Evolutionary conservation across 2,113 vertebrate genomes (phyloP).

Genomic region (Lucifuga dentata): DNA sequence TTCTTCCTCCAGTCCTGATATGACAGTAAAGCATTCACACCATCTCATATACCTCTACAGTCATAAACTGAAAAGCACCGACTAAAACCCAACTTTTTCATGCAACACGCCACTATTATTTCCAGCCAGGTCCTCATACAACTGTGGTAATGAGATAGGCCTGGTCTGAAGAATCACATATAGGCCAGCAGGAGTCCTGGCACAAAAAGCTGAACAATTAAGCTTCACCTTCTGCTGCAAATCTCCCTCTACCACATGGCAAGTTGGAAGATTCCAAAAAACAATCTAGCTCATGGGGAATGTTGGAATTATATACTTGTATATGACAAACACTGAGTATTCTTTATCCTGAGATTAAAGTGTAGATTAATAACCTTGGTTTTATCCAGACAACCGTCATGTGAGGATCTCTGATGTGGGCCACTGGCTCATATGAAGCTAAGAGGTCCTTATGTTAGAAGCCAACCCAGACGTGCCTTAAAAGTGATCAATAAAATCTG

Average conservation of each 20-base stretch:
- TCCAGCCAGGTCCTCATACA: slow-evolving; percentile 6
- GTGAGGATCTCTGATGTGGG: fast-evolving
- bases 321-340: slow-evolving; percentile 56
- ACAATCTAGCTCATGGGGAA: slow-evolving; percentile 44
- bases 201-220: slow-evolving; percentile 61
- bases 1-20: background rate
- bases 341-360: slow-evolving; percentile 46
- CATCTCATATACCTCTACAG: slow-evolving; percentile 1
- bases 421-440: background rate
- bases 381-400: background rate
- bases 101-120: background rate
- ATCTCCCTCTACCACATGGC: slow-evolving; percentile 53
- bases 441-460: too few species aligned
- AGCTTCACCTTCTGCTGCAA: slow-evolving; percentile 66
- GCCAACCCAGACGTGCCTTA: too few species aligned
- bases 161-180: slow-evolving; percentile 51
- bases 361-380: slow-evolving; percentile 15
- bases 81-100: slow-evolving; percentile 2
- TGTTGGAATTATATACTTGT: slow-evolving; percentile 50
- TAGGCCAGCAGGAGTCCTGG: slow-evolving; percentile 55
- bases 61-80: background rate
- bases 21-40: slow-evolving; percentile 7
- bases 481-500: background rate
- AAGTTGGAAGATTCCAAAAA: slow-evolving; percentile 50
- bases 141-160: slow-evolving; percentile 33